These are phyloP conservation scores for Drosophila dives DNA, from an alignment of 2,888 invertebrate genomes.

Conservation along the genomic window DNA sequence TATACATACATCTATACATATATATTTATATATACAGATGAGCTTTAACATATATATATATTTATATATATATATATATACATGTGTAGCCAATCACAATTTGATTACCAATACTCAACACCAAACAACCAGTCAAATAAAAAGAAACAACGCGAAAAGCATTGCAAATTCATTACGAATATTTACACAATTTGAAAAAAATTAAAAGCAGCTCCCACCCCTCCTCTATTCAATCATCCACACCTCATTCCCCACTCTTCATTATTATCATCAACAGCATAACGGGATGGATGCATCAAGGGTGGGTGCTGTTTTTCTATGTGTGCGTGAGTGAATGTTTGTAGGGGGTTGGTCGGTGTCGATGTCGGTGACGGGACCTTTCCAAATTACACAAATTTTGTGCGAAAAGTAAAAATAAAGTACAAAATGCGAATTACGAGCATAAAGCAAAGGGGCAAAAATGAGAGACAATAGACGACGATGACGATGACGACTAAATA, in stretches of 20 bases:
- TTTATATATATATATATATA: not conserved
- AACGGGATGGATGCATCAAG: conserved; percentile 39
- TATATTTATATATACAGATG: not conserved
- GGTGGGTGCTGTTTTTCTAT: conserved; percentile 46
- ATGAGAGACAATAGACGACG: conserved; percentile 56
- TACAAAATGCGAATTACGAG: conserved; percentile 72
- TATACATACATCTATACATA: not conserved
- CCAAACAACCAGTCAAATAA: conserved; percentile 6
- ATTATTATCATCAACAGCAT: conserved; percentile 26
- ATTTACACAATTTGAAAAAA: conserved; percentile 66
- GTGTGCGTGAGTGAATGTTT: conserved; percentile 1
- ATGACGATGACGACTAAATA: conserved; percentile 48
- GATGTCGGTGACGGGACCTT: conserved; percentile 26
- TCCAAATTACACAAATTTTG: conserved; percentile 69
- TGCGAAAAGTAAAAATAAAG: conserved; percentile 69
- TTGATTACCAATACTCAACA: conserved; percentile 22
- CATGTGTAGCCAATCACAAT: conserved; percentile 14
- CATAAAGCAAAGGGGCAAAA: conserved; percentile 64
- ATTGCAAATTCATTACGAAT: conserved; percentile 66
- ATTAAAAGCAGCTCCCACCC: conserved; percentile 35
- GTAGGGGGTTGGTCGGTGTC: conserved; percentile 42
- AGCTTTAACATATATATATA: not conserved
- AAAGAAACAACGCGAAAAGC: conserved; percentile 13
- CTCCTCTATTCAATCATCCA: not conserved
- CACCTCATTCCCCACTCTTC: conserved; percentile 10